A percentile compares a stretch with the other conserved stretches of the same genome.
Conservation (phyloP, 2,797 vertebrate genomes). For the Benthosema pterotum region DNA sequence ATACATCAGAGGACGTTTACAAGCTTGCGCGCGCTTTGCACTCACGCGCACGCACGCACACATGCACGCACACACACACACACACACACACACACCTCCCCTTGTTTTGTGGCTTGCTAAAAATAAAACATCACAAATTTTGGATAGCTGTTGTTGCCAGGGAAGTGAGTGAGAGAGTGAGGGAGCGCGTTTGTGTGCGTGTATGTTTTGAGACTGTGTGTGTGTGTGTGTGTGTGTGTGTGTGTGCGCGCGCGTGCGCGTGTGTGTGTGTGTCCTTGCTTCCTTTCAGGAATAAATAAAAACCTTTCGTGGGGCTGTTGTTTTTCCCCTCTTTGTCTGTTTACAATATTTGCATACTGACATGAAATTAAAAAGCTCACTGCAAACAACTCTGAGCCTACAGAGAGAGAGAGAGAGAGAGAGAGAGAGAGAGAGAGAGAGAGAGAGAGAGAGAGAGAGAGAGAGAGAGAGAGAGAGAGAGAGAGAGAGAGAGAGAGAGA, state of each 20-base stretch:
- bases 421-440: too few species aligned
- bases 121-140: slow-evolving; percentile 60
- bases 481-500: slow-evolving; percentile 14
- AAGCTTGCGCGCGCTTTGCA: slow-evolving; percentile 40
- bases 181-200: too few species aligned
- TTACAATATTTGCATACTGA: slow-evolving; percentile 67
- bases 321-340: slow-evolving; percentile 30
- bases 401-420: too few species aligned
- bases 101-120: slow-evolving; percentile 73
- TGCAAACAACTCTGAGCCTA: too few species aligned
- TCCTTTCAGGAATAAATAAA: slow-evolving; percentile 65
- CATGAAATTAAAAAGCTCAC: slow-evolving; percentile 64
- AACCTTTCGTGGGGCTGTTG: slow-evolving; percentile 31
- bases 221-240: too few species aligned
- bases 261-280: too few species aligned
- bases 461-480: slow-evolving; percentile 21
- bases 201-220: too few species aligned
- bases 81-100: neutral
- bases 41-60: neutral
- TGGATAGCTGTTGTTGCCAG: slow-evolving; percentile 60
- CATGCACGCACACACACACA: neutral
- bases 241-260: too few species aligned
- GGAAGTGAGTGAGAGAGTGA: slow-evolving; percentile 40
- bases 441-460: slow-evolving; percentile 7
- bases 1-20: slow-evolving; percentile 71